phyloP scores from a whole-genome alignment of 2,797 vertebrate species.

The Odontamblyopus rebecca region DNA sequence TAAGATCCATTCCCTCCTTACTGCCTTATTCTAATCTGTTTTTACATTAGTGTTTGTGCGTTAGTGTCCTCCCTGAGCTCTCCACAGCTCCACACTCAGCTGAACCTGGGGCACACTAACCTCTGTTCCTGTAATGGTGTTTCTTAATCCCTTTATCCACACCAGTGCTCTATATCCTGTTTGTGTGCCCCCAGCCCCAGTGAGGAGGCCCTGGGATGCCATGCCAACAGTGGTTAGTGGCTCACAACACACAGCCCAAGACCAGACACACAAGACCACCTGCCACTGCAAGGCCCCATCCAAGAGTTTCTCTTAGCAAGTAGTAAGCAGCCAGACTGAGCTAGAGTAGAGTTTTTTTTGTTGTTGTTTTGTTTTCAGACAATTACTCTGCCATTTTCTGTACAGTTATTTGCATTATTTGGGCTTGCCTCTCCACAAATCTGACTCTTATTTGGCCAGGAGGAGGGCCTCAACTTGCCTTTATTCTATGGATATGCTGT shows the following conservation, averaged over 20 bases:
- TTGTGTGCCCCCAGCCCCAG: conserved; percentile 1
- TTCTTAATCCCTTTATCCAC: conserved; percentile 6
- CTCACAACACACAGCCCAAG: conserved; percentile 3
- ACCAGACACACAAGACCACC: conserved; percentile 4
- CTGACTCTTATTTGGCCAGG: too few relatives aligned
- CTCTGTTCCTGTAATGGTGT: conserved; percentile 4
- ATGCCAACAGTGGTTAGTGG: background rate
- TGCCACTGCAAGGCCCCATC: background rate
- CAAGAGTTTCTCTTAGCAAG: background rate
- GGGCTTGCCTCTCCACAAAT: too few relatives aligned
- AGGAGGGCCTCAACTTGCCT: too few relatives aligned
- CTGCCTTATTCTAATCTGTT: background rate
- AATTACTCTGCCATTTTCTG: background rate
- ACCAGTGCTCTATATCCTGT: conserved; percentile 6
- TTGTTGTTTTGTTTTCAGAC: background rate
- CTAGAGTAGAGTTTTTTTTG: too few relatives aligned
- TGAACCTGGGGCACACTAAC: background rate
- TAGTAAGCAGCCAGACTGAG: background rate
- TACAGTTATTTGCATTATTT: background rate
- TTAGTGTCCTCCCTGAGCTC: background rate
- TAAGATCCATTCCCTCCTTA: background rate
- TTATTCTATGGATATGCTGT: too few relatives aligned
- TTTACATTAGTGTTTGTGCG: background rate
- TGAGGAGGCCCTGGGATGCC: background rate
- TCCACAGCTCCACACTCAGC: background rate